Evolutionary conservation across 2,113 vertebrate species (phyloP).

Genomic region (Vimba vimba): DNA sequence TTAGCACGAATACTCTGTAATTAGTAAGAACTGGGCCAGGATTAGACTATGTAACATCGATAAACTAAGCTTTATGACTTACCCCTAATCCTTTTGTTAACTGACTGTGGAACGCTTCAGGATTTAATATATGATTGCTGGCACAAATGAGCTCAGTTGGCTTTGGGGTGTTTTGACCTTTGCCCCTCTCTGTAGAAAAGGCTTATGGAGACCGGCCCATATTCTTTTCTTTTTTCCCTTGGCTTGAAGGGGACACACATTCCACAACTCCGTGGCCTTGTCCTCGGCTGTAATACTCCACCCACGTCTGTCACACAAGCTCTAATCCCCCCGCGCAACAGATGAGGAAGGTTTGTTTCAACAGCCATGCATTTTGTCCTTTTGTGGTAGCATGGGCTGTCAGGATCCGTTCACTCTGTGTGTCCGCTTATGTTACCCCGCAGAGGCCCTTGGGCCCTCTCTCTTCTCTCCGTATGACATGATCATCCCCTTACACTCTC

Average conservation of each 20-base stretch:
- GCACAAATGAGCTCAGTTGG: constrained; percentile 15
- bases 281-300: constrained; percentile 10
- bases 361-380: constrained; percentile 69
- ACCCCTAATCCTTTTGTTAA: constrained; percentile 9
- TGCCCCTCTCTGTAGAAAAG: constrained; percentile 61
- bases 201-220: constrained; percentile 57
- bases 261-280: constrained; percentile 50
- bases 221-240: constrained; percentile 62
- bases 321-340: constrained; percentile 63
- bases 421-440: background rate
- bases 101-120: background rate
- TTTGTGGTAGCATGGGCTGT: constrained; percentile 67
- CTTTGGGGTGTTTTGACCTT: constrained; percentile 52
- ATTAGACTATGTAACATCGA: background rate
- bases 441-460: constrained; percentile 12
- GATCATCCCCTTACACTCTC: background rate
- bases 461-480: constrained; percentile 35
- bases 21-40: background rate
- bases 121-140: background rate
- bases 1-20: background rate
- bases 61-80: background rate
- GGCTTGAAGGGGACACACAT: constrained; percentile 54
- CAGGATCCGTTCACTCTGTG: constrained; percentile 16
- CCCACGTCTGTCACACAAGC: constrained; percentile 58
- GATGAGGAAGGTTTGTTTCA: constrained; percentile 72